These are phyloP conservation scores for Schizopygopsis malacanthus DNA, from an alignment of 2,797 vertebrate genomes.

Conservation along the genomic window DNA sequence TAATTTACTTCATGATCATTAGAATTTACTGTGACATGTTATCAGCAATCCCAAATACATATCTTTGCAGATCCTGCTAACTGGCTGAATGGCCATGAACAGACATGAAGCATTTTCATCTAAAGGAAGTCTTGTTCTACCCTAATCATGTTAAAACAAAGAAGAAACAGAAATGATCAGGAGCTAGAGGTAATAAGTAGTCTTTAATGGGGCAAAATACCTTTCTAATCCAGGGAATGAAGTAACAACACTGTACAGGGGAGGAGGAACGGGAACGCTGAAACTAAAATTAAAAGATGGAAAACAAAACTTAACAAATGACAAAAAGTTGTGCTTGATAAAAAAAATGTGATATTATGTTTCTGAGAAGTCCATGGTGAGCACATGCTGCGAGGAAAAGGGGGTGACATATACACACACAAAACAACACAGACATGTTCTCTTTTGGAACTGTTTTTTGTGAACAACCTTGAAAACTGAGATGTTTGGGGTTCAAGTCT, in stretches of 20 bases:
- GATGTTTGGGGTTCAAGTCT: neutral
- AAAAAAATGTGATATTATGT: slow-evolving; percentile 44
- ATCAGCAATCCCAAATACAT: neutral
- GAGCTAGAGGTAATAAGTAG: slow-evolving; percentile 19
- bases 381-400: neutral
- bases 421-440: neutral
- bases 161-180: slow-evolving; percentile 14
- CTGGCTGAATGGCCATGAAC: neutral
- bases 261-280: slow-evolving; percentile 92
- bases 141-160: neutral
- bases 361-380: neutral
- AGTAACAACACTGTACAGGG: slow-evolving; percentile 95
- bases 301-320: slow-evolving; percentile 72
- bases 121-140: neutral
- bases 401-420: neutral
- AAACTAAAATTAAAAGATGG: slow-evolving; percentile 89
- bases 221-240: slow-evolving; percentile 98
- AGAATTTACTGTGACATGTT: neutral
- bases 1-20: slow-evolving; percentile 5
- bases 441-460: neutral
- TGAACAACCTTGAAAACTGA: neutral
- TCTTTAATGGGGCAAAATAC: slow-evolving; percentile 80
- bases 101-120: neutral
- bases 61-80: neutral
- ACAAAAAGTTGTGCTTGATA: slow-evolving; percentile 46